Conservation (phyloP, 2,797 vertebrate species). For the Schizopygopsis pylzovi region DNA sequence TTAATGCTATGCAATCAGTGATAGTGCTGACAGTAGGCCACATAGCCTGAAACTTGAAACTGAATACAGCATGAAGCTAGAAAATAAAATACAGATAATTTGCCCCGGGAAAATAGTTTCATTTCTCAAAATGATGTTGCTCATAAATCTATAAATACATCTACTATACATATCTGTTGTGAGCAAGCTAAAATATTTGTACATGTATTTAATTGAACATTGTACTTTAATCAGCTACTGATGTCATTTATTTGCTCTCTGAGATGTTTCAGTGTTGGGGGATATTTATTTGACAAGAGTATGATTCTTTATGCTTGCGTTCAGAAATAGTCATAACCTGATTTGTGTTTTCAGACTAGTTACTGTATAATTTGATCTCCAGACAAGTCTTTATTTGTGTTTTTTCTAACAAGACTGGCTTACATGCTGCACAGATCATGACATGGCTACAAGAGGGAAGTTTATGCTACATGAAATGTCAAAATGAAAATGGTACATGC, state of each 20-base stretch:
- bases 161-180: background rate
- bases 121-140: background rate
- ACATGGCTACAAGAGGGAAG: background rate
- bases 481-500: conserved; percentile 4
- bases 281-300: conserved; percentile 22
- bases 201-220: background rate
- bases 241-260: background rate
- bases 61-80: background rate
- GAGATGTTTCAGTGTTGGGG: background rate
- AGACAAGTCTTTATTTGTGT: background rate
- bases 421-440: conserved; percentile 13
- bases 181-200: background rate
- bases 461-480: background rate
- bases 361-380: background rate
- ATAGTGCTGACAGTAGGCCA: conserved; percentile 3
- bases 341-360: conserved; percentile 13
- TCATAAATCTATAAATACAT: background rate
- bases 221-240: background rate
- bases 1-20: conserved; percentile 39
- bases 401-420: background rate
- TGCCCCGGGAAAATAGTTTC: background rate
- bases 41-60: background rate
- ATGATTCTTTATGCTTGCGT: conserved; percentile 37
- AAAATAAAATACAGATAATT: background rate
- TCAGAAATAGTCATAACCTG: conserved; percentile 5